Base-by-base conservation (phyloP, 2,113 vertebrate species). In the Brienomyrus longianalis region DNA sequence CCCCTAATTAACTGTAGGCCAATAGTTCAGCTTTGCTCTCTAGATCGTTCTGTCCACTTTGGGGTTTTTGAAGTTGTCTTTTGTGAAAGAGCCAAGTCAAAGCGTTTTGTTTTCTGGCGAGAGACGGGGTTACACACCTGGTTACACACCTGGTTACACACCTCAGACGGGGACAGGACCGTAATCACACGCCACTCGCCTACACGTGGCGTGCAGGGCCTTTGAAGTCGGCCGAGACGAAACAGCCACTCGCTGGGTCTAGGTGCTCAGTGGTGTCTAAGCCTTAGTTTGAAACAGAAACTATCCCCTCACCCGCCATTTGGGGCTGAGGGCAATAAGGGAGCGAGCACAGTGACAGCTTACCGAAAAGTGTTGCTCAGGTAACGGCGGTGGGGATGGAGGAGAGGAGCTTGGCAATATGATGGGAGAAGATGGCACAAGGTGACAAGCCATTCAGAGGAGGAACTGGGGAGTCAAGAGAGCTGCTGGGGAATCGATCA, bases 81-180 rank as follows among this genome's bases (percentile, higher is more conserved):
- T 77, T 88, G 62, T 89, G 31, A 56, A 83, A 89, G 4, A 45
- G 9, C 74, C 88, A 89, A 88, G 74, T 43, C 31, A 83, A 89
- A 39, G 10, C 2, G 1, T 54, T 56, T 43, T 21, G 27, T 50
- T 83, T 48, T 50, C 39, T 31, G 87, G n/a, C n/a, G 59, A 27
- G 59, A 27, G 59, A 66, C 9, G 9, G 15, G 31, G 35, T 6
- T 27, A 43, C 2, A 66, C 39, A 31, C 31, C 31, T 31, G 39
- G 39, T 39, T 39, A 39, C 39, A 39, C 39, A 47, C 66, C 88
- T 77, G 88, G 62, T 83, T 47, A 83, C 52, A 54, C 70, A 52
- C 27, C 31, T 80, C 50, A 23, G 9, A n/a, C 3, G 5, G 47
- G 80, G 43, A 39, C 8, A 89, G 48, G 23, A 9, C 48, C 15